These are phyloP conservation scores for Atethmia centrago DNA, from an alignment of 2,888 invertebrate genomes.

Conservation along the genomic window DNA sequence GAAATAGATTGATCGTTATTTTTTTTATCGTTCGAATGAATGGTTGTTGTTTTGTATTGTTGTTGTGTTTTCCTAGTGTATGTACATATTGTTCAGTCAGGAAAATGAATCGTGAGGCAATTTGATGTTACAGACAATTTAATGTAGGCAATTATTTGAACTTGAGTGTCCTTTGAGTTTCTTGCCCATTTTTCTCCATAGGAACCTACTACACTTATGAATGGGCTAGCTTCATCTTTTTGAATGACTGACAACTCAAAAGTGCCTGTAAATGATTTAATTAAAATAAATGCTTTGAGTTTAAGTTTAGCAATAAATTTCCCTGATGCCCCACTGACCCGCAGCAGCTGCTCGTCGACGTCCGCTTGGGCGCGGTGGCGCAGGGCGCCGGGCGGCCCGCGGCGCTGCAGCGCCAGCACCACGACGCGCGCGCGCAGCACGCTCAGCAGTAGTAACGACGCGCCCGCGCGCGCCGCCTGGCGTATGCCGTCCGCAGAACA, in stretches of 20 bases:
- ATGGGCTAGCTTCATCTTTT: not conserved
- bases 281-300: too few species aligned
- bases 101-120: too few species aligned
- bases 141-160: too few species aligned
- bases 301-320: too few species aligned
- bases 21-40: not conserved
- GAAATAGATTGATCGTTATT: too few species aligned
- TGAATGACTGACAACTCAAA: not conserved
- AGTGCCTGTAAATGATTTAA: too few species aligned
- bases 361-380: not conserved
- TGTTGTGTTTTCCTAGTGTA: too few species aligned
- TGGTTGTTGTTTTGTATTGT: not conserved
- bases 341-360: not conserved
- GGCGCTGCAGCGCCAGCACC: not conserved
- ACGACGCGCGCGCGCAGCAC: conserved; percentile 10
- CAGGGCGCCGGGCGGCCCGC: not conserved
- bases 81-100: too few species aligned
- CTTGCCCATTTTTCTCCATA: not conserved
- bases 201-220: not conserved
- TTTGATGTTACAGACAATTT: too few species aligned
- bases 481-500: conserved; percentile 8
- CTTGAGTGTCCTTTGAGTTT: too few species aligned
- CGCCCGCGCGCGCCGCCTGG: conserved; percentile 24
- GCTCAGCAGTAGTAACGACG: conserved; percentile 25
- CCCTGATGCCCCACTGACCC: conserved; percentile 10